Evolutionary conservation across 2,113 vertebrate species (phyloP), one percentile per base, ranked within the genome.

Genomic region (Dissostichus mawsoni): DNA sequence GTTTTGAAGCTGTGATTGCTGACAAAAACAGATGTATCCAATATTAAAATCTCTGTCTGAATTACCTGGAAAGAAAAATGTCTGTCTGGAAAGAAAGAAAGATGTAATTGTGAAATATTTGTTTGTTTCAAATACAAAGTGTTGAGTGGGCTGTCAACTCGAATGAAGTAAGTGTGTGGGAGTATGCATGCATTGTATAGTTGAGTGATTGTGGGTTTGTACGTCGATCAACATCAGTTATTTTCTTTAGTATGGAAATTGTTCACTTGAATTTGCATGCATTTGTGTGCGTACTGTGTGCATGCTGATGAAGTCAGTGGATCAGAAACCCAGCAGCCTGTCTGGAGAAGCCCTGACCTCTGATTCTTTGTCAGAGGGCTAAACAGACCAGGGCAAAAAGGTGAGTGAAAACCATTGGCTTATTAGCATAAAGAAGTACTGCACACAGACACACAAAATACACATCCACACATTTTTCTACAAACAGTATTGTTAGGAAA

Each of bases 281-380:
- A 16, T 52, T 41, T 57, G 25, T 47, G 62, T 63, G 63, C 58
- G 62, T 66, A 55, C 64, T 66, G 25, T n/a, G 69, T 86, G 87
- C 84, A 86, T 86, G 69, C 50, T 59, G 64, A 90, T 90, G 78
- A 79, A 85, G 88, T 76, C 58, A 67, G 88, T 76, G 76, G 67
- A 83, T 91, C 91, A 88, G 70, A 80, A 47, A 59, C 48, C 53
- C 45, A 57, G 68, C 69, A 62, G 66, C 69, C 84, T 80, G 85
- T 89, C 88, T 87, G 77, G 75, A 87, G 76, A 83, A 58, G 87
- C 69, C 68, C n/a, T 87, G 92, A 93, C 92, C 93, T 89, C 80
- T 89, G 59, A 78, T 79, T 66, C 77, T 56, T 78, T 83, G 89
- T 92, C 90, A 88, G 82, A 73, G 76, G 52, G 69, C 66, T 69